phyloP scores from a whole-genome alignment of 1,140 invertebrate genomes.

The Diorhabda carinulata region DNA sequence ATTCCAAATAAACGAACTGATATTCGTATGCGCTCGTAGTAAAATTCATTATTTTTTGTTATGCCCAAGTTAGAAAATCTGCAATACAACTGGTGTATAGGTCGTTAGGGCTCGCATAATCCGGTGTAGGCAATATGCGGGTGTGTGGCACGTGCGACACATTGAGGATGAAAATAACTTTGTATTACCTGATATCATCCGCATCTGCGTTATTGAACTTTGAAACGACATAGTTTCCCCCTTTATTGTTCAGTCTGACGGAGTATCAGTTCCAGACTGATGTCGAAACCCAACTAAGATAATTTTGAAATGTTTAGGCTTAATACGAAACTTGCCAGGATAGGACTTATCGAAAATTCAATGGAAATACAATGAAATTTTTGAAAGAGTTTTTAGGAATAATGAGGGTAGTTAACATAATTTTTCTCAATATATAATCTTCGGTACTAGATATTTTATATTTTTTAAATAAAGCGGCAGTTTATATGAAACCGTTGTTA shows the following conservation, averaged over 20 bases:
- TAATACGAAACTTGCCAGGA: no score
- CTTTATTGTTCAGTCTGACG: conserved; percentile 1
- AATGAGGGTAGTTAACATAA: no score
- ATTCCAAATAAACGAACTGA: no score
- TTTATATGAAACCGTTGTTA: no score
- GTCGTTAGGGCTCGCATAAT: conserved; percentile 1
- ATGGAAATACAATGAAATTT: no score
- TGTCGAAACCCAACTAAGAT: not conserved
- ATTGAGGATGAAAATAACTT: conserved; percentile 2
- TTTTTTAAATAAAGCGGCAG: no score
- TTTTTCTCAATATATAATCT: no score
- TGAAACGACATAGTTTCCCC: not conserved
- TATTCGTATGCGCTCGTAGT: not conserved
- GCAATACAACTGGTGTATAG: not conserved
- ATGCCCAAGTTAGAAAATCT: not conserved
- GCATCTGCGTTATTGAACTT: conserved; percentile 2
- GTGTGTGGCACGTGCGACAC: not conserved
- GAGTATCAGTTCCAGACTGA: not conserved
- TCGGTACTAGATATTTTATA: no score
- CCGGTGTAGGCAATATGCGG: not conserved
- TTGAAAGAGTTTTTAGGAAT: no score
- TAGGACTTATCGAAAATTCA: no score
- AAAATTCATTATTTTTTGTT: not conserved
- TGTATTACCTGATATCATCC: conserved; percentile 2
- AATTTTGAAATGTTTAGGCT: no score